phyloP scores from a whole-genome alignment of 2,888 invertebrate genomes.

The Kryphioiulus occultus region DNA sequence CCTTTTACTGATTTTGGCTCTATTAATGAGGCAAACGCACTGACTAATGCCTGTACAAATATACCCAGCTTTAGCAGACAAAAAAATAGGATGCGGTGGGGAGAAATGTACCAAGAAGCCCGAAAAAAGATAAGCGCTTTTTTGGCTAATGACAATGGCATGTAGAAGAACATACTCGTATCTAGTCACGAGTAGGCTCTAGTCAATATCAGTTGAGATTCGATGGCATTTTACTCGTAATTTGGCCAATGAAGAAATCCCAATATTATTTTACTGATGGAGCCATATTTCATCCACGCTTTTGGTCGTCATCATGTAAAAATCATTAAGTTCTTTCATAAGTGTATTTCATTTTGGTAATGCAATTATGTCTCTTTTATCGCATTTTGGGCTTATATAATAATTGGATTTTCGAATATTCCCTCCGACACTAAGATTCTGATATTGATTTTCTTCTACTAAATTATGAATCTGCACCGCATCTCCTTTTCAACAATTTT shows the following conservation, averaged over 20 bases:
- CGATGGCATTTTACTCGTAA: background rate
- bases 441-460: background rate
- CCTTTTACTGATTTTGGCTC: background rate
- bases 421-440: background rate
- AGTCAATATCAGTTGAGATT: background rate
- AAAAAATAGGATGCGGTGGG: background rate
- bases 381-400: background rate
- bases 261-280: background rate
- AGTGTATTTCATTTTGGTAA: background rate
- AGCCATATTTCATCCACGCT: background rate
- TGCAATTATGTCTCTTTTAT: background rate
- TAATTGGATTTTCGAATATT: background rate
- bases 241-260: background rate
- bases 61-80: background rate
- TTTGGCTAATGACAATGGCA: too few species aligned
- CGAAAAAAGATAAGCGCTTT: background rate
- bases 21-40: background rate
- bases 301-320: background rate
- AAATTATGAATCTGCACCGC: background rate
- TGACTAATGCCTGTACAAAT: background rate
- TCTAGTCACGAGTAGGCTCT: background rate
- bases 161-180: too few species aligned
- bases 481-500: background rate
- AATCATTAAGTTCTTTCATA: background rate
- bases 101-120: too few species aligned